phyloP scores from a whole-genome alignment of 2,888 invertebrate genomes.

The Platerodrilus igneus region DNA sequence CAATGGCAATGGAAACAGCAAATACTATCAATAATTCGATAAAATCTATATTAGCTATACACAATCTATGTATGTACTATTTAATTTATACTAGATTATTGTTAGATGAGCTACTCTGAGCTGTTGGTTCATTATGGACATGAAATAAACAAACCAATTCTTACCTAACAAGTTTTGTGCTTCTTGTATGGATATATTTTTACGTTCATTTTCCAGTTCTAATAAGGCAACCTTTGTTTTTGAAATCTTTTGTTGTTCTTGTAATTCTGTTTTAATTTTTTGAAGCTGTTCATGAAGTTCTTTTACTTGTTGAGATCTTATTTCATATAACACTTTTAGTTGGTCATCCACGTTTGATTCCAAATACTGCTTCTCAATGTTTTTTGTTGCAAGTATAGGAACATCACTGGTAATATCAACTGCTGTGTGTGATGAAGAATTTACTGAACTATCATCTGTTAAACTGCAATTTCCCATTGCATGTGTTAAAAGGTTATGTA shows the following conservation, averaged over 20 bases:
- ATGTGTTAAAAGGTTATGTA: conserved; percentile 28
- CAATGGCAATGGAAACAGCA: too few relatives aligned
- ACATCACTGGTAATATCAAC: conserved; percentile 15
- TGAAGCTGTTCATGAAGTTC: conserved; percentile 26
- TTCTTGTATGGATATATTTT: conserved; percentile 28
- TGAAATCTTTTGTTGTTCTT: conserved; percentile 17
- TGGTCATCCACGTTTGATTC: conserved; percentile 28
- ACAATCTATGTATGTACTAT: too few relatives aligned
- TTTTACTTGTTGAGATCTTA: conserved; percentile 30
- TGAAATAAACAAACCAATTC: conserved; percentile 2
- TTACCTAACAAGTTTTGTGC: conserved; percentile 29
- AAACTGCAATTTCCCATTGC: conserved; percentile 33
- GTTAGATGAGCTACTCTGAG: too few relatives aligned
- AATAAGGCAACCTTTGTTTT: conserved; percentile 22
- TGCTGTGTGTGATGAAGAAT: conserved; percentile 28
- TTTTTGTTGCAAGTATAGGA: conserved; percentile 2
- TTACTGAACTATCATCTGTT: conserved; percentile 31
- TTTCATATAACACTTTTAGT: conserved; percentile 30
- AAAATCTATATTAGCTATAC: too few relatives aligned
- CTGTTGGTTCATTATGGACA: too few relatives aligned
- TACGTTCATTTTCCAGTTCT: conserved; percentile 29
- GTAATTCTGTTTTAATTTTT: conserved; percentile 20
- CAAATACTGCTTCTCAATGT: conserved; percentile 25
- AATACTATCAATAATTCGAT: too few relatives aligned
- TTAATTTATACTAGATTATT: too few relatives aligned